Base-by-base conservation (phyloP, 1,140 invertebrate genomes). In the Euschistus heros region DNA sequence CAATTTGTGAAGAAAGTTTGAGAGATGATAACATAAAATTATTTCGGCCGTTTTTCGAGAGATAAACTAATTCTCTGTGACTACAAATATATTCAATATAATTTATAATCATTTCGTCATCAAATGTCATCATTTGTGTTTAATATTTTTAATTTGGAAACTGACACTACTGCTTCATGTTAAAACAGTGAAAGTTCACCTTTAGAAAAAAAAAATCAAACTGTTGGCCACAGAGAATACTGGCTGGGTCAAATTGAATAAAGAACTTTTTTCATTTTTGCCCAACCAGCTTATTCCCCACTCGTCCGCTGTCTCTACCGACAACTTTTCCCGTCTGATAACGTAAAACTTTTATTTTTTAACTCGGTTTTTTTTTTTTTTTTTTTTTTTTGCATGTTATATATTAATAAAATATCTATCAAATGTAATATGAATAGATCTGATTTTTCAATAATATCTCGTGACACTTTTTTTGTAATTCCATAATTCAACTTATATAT, bases 241-340 rank as follows among this genome's bases (percentile, higher is more conserved):
- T 20, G 47, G 4, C 14, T 17, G n/a, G 47, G n/a, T 50, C n/a
- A 20, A 50, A 50, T 50, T 50, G 47, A 50, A 50, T 50, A 50
- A 22, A 18, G n/a, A 50, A 50, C 47, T 50, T 50, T 50, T 50
- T 50, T 50, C 47, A 50, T 50, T 50, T 50, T 50, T 50, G n/a
- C 22, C 47, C 47, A 37, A 37, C 33, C 22, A 18, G 47, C 47
- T 17, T 17, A 13, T 18, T n/a, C 47, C n/a, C 47, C 22, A 50
- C 22, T 22, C 22, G 14, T 50, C 47, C 47, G n/a, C 47, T 22
- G 22, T 20, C 47, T 50, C 22, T 22, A 20, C 22, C 47, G n/a
- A 50, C 47, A 50, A 37, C 33, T 37, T 37, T 37, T 8, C 30
- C 8, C 13, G 33, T 37, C 13, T 37, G 33, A 37, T 37, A 37